phyloP scores from a whole-genome alignment of 1,140 invertebrate genomes.

The Trialeurodes vaporariorum region DNA sequence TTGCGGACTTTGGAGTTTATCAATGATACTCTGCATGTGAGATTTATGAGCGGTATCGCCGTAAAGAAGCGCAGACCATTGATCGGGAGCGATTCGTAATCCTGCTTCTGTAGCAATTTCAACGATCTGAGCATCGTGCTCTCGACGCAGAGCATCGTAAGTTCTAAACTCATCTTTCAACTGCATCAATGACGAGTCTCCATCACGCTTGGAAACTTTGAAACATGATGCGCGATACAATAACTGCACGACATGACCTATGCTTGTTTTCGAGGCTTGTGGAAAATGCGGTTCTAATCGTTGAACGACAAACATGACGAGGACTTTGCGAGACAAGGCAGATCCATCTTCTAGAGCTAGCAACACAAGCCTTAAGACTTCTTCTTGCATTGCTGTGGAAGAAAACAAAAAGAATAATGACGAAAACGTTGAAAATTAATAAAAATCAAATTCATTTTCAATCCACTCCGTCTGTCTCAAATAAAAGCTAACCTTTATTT shows the following conservation, averaged over 20 bases:
- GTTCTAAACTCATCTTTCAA: constrained; percentile 94
- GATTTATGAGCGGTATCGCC: constrained; percentile 92
- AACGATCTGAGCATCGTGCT: constrained; percentile 97
- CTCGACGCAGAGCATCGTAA: constrained; percentile 82
- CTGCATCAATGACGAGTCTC: constrained; percentile 97
- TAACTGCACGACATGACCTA: constrained; percentile 96
- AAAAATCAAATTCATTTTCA: no score
- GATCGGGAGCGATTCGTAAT: constrained; percentile 90
- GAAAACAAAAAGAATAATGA: constrained; percentile 11
- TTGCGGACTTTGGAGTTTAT: constrained; percentile 83
- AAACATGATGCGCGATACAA: constrained; percentile 96
- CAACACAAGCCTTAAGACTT: constrained; percentile 87
- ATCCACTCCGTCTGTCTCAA: no score
- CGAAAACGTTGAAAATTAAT: constrained; percentile 48
- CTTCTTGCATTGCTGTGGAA: constrained; percentile 86
- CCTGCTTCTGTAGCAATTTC: constrained; percentile 97
- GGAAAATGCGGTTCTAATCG: constrained; percentile 89
- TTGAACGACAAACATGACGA: constrained; percentile 98
- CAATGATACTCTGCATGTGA: constrained; percentile 98
- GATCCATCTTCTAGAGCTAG: constrained; percentile 92
- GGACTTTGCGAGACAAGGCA: constrained; percentile 89
- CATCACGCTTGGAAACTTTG: constrained; percentile 93
- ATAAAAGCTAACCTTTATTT: no score
- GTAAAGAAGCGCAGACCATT: constrained; percentile 94
- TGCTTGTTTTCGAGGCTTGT: constrained; percentile 95